These are phyloP conservation scores for Salticus scenicus DNA, from an alignment of 2,888 invertebrate species.

Conservation along the genomic window DNA sequence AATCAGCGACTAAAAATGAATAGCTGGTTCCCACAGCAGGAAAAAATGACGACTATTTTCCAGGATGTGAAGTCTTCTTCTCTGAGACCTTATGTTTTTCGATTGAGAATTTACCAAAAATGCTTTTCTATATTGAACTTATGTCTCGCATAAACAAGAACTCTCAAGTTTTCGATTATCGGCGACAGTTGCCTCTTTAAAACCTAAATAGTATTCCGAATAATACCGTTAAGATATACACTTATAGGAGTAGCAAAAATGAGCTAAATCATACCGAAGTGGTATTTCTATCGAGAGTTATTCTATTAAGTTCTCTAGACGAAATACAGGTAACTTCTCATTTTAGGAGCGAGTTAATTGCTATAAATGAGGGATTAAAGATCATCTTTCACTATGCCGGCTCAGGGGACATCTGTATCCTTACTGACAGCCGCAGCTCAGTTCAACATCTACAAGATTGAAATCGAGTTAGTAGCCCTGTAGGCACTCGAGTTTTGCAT, in stretches of 20 bases:
- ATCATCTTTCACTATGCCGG: neutral
- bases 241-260: slow-evolving; percentile 1
- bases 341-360: neutral
- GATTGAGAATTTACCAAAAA: neutral
- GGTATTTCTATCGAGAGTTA: neutral
- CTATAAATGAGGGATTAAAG: slow-evolving; percentile 4
- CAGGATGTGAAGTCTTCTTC: neutral
- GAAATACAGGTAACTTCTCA: slow-evolving; percentile 8
- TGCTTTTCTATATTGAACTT: neutral
- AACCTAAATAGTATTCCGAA: neutral
- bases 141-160: neutral
- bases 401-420: neutral
- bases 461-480: neutral
- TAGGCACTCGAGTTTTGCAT: too few species aligned
- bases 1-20: neutral
- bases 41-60: neutral
- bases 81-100: neutral
- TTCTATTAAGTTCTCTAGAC: slow-evolving; percentile 1
- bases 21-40: neutral
- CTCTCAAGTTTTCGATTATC: neutral
- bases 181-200: neutral
- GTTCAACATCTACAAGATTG: neutral
- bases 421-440: slow-evolving; percentile 1
- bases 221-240: neutral
- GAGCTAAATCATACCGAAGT: neutral